These are phyloP conservation scores for Acanthochromis polyacanthus DNA, from an alignment of 2,113 vertebrate genomes.

Conservation along the genomic window DNA sequence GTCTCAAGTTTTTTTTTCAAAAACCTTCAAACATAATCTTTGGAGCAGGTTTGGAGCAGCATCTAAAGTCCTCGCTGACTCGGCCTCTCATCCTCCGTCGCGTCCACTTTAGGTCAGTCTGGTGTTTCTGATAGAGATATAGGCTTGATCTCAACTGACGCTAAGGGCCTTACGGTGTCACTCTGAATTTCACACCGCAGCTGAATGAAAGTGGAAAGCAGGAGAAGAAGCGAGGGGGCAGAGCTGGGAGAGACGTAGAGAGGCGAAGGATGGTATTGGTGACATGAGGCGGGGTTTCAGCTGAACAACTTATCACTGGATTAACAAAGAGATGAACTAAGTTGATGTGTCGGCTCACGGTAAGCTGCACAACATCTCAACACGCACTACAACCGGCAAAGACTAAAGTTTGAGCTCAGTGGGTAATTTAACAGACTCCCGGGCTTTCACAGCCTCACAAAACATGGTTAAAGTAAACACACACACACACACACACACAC, in stretches of 20 bases:
- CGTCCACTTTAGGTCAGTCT: constrained; percentile 30
- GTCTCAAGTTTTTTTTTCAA: not conserved
- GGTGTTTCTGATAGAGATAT: constrained; percentile 67
- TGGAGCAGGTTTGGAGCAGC: not conserved
- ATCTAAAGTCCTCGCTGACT: not conserved
- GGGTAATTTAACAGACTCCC: constrained; percentile 36
- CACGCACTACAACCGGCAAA: constrained; percentile 15
- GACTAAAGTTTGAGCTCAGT: constrained; percentile 14
- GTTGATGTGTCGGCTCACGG: not conserved
- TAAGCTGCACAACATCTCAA: constrained; percentile 4
- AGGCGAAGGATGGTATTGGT: constrained; percentile 46
- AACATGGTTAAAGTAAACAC: constrained; percentile 47
- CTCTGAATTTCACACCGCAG: constrained; percentile 77
- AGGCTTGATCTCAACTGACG: constrained; percentile 72
- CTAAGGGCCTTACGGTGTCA: constrained; percentile 79
- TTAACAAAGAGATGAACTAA: constrained; percentile 45
- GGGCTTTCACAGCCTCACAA: constrained; percentile 51
- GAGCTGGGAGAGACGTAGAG: constrained; percentile 45
- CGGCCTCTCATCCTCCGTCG: not conserved
- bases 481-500: constrained; percentile 35
- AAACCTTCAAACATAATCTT: too few relatives aligned
- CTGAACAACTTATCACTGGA: constrained; percentile 17
- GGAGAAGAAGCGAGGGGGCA: constrained; percentile 30
- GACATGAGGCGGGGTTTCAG: constrained; percentile 23
- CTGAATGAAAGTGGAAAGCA: constrained; percentile 18